Conservation (phyloP, 2,113 vertebrate genomes). For the Eonycteris spelaea region DNA sequence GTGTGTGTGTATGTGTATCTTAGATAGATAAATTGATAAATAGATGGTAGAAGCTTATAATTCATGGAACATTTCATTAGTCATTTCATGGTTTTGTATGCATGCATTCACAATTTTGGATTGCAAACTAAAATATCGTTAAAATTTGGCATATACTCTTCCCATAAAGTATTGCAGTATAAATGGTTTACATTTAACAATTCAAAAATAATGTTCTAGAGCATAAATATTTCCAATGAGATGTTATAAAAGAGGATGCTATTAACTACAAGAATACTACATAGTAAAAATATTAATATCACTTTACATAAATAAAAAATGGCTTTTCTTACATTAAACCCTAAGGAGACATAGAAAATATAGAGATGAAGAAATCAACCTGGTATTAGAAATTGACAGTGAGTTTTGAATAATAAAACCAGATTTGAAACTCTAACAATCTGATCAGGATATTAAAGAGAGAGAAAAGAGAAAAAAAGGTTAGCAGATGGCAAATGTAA, state of each 20-base stretch:
- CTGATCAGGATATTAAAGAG: background rate
- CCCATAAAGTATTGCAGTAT: conserved; percentile 71
- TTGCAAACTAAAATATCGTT: conserved; percentile 76
- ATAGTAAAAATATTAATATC: conserved; percentile 53
- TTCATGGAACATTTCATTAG: background rate
- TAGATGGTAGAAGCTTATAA: background rate
- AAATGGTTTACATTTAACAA: conserved; percentile 79
- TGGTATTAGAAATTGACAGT: background rate
- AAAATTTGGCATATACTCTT: conserved; percentile 74
- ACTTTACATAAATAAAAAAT: conserved; percentile 59
- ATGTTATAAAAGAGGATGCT: conserved; percentile 70
- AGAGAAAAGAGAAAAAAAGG: rapidly evolving
- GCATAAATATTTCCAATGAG: conserved; percentile 72
- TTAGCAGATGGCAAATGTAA: background rate
- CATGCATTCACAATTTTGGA: conserved; percentile 4
- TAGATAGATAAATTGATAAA: background rate
- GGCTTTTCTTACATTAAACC: background rate
- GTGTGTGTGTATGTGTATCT: background rate
- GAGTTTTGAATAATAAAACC: conserved; percentile 1
- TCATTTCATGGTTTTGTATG: background rate
- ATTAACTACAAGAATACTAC: conserved; percentile 66
- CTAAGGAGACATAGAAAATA: background rate
- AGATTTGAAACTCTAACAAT: background rate
- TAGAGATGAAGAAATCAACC: conserved; percentile 32
- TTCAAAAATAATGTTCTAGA: conserved; percentile 57